phyloP scores from a whole-genome alignment of 2,797 vertebrate species.

The Peromyscus nudipes region DNA sequence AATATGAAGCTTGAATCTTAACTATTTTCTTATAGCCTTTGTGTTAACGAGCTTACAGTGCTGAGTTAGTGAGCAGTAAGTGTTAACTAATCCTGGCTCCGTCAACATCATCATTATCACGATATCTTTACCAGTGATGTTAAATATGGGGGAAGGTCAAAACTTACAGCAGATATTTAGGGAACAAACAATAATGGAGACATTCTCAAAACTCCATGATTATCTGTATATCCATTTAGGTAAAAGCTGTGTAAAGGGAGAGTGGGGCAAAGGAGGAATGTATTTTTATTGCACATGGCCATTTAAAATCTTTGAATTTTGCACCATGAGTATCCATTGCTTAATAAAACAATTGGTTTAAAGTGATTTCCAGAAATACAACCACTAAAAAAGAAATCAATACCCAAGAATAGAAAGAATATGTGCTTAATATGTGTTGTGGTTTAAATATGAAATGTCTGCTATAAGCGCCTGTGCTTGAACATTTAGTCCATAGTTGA shows the following conservation, averaged over 20 bases:
- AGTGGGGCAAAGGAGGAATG: neutral
- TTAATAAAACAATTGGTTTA: conserved; percentile 15
- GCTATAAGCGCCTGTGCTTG: neutral
- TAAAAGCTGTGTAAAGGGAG: neutral
- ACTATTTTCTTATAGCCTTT: neutral
- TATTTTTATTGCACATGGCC: neutral
- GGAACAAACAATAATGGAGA: neutral
- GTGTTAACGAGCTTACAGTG: neutral
- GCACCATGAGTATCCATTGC: too few relatives aligned
- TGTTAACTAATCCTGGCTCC: neutral
- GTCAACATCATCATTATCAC: neutral
- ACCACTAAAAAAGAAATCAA: neutral
- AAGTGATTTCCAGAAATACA: neutral
- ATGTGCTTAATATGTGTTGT: neutral
- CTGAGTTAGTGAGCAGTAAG: neutral
- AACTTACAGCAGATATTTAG: neutral
- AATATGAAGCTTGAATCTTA: neutral
- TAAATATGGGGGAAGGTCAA: neutral
- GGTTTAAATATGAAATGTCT: neutral
- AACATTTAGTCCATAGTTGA: neutral
- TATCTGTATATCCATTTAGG: neutral
- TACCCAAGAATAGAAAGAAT: neutral
- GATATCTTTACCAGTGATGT: neutral
- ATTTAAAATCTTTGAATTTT: neutral
- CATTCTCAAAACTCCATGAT: neutral